Evolutionary conservation across 2,888 invertebrate species (phyloP), one percentile per base, ranked within the genome.

Genomic region (Polydrusus tereticollis): DNA sequence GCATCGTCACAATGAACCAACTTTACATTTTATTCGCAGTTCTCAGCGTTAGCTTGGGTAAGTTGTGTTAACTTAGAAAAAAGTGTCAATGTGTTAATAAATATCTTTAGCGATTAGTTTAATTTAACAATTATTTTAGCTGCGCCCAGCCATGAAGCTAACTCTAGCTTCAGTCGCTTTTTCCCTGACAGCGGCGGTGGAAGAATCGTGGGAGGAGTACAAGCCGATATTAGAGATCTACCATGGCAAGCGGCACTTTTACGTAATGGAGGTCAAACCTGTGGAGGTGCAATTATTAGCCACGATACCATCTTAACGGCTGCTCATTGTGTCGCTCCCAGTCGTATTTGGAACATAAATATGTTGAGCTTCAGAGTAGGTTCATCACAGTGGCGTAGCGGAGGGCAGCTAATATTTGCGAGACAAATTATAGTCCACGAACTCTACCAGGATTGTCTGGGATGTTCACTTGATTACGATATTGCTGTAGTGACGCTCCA

Each of bases 281-380:
- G 88, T 59, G 88, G 88, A 0, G 88, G 85, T 0, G 86, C 87
- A 0, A 84, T 88, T 12, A 75, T 88, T 79, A 86, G 86, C 0
- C 84, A 84, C 10, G 75, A 83, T 0, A 87, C 86, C 86, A 79
- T 87, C 23, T 77, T 88, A 20, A 88, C 88, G 0, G 88, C 88
- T 2, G 88, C 87, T 0, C 88, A 88, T 72, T 88, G 88, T 67
- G 80, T 72, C 23, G 57, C 18, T 18, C 47, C 58, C 8, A 60
- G 57, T 50, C n/a, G 45, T 2, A 64, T 64, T 18, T 12, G 45
- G 45, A 18, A 68, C 26, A 12, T 65, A 12, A n/a, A 29, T 0
- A 5, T n/a, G 12, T 41, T 72, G 21, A 26, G 58, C 12, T 21
- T 67, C n/a, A 47, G 72, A 16, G 62, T 47, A 26, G 72, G 72